These are phyloP conservation scores for Danaus chrysippus DNA, from an alignment of 2,888 invertebrate genomes.

Conservation along the genomic window DNA sequence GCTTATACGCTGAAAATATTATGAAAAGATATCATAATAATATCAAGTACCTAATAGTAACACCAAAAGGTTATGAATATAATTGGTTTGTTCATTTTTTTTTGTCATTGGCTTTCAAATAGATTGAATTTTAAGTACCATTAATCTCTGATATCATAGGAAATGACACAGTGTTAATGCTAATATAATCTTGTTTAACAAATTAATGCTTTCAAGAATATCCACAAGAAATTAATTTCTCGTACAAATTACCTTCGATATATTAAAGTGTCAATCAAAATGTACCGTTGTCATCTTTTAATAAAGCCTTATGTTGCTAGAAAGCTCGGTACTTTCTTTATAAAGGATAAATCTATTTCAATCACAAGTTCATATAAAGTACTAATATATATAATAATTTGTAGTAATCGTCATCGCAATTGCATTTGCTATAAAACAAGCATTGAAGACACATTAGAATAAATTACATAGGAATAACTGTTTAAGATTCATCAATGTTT, in stretches of 20 bases:
- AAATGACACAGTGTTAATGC: neutral
- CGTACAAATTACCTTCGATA: neutral
- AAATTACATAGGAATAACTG: constrained; percentile 31
- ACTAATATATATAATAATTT: constrained; percentile 2
- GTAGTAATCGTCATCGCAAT: neutral
- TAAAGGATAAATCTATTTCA: neutral
- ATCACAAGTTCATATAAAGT: neutral
- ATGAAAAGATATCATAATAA: too few species aligned
- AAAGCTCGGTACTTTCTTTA: neutral
- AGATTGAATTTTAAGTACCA: too few species aligned
- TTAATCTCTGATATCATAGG: neutral
- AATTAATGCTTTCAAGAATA: constrained; percentile 1
- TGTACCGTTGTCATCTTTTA: constrained; percentile 8
- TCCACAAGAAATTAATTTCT: constrained; percentile 7
- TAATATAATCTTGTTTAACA: constrained; percentile 2
- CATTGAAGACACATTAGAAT: constrained; percentile 28
- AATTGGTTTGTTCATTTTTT: too few species aligned
- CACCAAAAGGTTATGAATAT: too few species aligned
- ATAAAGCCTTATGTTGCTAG: constrained; percentile 2
- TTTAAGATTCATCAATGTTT: constrained; percentile 29
- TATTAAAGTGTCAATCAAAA: constrained; percentile 15
- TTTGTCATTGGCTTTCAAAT: too few species aligned
- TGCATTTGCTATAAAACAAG: constrained; percentile 18
- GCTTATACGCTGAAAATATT: too few species aligned
- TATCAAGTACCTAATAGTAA: too few species aligned